Evolutionary conservation across 1,140 invertebrate species (phyloP).

Genomic region (Neodiprion fabricii): DNA sequence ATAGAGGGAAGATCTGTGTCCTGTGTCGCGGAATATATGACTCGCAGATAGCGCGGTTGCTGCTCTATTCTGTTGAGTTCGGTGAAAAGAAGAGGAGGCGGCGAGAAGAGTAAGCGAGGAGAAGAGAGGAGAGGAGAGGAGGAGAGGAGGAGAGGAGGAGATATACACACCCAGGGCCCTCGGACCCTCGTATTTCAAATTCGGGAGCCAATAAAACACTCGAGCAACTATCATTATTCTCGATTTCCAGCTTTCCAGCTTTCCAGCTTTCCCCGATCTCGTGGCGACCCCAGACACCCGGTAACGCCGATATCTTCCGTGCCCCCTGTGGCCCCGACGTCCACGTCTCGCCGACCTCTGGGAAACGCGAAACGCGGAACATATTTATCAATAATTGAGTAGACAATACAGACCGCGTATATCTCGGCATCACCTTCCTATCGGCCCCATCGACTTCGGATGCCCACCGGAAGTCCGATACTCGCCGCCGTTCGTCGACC

Average conservation of each 20-base stretch:
- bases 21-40: not conserved
- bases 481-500: not conserved
- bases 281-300: not conserved
- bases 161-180: conserved; percentile 21
- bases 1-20: not conserved
- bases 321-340: not conserved
- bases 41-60: not conserved
- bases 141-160: conserved; percentile 25
- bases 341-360: conserved; percentile 8
- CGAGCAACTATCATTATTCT: not conserved
- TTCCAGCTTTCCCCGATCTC: not conserved
- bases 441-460: conserved; percentile 1
- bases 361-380: conserved; percentile 33
- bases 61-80: not conserved
- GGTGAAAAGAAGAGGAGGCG: conserved; percentile 6
- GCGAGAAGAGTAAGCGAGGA: not conserved
- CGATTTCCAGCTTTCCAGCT: not conserved
- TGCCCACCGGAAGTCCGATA: not conserved
- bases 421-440: not conserved
- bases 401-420: conserved; percentile 28
- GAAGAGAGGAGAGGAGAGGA: not conserved
- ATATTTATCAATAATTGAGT: conserved; percentile 45
- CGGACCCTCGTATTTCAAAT: conserved; percentile 7
- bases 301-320: not conserved
- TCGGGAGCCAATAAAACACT: conserved; percentile 1